Conservation (phyloP, 2,797 vertebrate species). For the Paedocypris micromegethes region DNA sequence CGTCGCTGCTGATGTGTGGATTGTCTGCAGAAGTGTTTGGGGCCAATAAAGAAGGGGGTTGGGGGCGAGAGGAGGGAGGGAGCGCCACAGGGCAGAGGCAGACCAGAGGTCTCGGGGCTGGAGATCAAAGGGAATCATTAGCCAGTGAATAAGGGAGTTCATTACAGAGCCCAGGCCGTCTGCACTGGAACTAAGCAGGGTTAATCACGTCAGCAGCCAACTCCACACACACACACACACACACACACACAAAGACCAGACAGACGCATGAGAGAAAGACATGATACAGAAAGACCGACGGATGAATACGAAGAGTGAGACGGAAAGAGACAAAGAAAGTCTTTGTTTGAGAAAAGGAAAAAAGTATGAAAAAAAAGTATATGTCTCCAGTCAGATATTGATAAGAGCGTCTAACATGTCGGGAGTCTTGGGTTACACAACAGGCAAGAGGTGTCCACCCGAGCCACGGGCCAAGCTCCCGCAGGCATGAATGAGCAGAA, state of each 20-base stretch:
- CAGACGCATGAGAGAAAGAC: no score
- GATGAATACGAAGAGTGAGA: no score
- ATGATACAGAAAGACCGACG: no score
- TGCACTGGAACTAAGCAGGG: slow-evolving; percentile 66
- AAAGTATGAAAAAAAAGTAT: no score
- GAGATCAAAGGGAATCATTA: slow-evolving; percentile 83
- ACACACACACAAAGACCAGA: slow-evolving; percentile 29
- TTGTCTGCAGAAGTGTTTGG: slow-evolving; percentile 38
- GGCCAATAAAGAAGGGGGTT: slow-evolving; percentile 46
- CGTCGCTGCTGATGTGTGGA: slow-evolving; percentile 19
- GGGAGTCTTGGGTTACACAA: not conserved
- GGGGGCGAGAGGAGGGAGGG: slow-evolving; percentile 45
- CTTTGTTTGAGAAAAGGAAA: no score
- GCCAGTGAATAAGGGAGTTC: slow-evolving; percentile 77
- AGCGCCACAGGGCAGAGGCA: slow-evolving; percentile 64
- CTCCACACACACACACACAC: slow-evolving; percentile 51
- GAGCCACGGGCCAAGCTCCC: slow-evolving; percentile 37
- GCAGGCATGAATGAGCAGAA: slow-evolving; percentile 34
- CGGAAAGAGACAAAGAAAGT: no score
- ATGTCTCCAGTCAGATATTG: no score
- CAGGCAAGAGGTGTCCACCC: slow-evolving; percentile 12
- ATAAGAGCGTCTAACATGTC: no score
- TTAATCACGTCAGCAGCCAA: slow-evolving; percentile 69
- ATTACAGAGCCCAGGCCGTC: slow-evolving; percentile 74
- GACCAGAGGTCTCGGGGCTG: slow-evolving; percentile 72